Percentiles rank a stretch among this genome's conserved stretches.
Evolutionary conservation across 2,888 invertebrate species (phyloP).

Genomic region (Cataglyphis altisquamis): DNA sequence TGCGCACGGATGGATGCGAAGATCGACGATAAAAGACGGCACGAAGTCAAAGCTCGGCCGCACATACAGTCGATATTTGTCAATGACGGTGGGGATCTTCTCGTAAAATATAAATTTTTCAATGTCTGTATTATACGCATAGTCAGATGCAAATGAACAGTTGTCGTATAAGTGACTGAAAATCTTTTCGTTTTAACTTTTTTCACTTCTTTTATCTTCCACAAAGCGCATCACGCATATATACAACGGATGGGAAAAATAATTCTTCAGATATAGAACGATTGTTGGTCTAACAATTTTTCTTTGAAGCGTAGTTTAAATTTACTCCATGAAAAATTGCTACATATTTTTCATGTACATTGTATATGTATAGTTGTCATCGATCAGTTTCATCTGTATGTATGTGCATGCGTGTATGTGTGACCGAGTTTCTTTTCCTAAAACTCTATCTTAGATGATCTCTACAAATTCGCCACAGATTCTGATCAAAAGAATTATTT

Average conservation of each 20-base stretch:
- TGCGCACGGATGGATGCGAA: conserved; percentile 6
- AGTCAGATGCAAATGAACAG: background rate
- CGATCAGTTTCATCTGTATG: background rate
- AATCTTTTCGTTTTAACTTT: background rate
- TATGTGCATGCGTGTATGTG: background rate
- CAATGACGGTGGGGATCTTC: background rate
- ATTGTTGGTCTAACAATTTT: conserved; percentile 2
- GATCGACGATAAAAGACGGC: conserved; percentile 20
- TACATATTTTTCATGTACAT: conserved; percentile 1
- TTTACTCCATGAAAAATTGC: conserved; percentile 21
- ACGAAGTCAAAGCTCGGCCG: conserved; percentile 39
- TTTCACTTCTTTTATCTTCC: background rate
- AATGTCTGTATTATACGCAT: background rate
- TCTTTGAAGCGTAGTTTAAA: conserved; percentile 22
- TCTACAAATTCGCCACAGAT: background rate
- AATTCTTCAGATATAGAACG: conserved; percentile 10
- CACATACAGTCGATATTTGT: conserved; percentile 23
- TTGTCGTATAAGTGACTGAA: background rate
- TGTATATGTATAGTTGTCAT: background rate
- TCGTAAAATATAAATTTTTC: conserved; percentile 17
- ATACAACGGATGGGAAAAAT: conserved; percentile 23
- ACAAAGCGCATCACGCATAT: conserved; percentile 1
- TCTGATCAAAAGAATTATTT: background rate
- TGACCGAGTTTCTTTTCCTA: background rate
- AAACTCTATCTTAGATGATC: background rate